These are phyloP conservation scores for Leptopilina drosophilae DNA, from an alignment of 2,888 invertebrate species.

Conservation along the genomic window DNA sequence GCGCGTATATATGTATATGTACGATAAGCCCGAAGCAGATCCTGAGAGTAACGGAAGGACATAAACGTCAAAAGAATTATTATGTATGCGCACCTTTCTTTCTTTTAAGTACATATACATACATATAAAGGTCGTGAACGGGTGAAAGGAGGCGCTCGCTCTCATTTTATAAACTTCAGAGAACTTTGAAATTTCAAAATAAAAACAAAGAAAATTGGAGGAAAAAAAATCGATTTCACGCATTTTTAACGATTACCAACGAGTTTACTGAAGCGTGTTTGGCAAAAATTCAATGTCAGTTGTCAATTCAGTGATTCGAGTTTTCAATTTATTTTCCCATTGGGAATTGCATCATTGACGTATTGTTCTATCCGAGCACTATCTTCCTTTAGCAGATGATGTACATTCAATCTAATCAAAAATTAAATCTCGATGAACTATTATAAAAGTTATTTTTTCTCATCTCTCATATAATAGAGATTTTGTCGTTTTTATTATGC, in stretches of 20 bases:
- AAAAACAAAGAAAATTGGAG: background rate
- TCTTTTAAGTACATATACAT: background rate
- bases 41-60: conserved; percentile 28
- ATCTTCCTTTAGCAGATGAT: conserved; percentile 20
- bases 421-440: conserved; percentile 5
- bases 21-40: conserved; percentile 25
- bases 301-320: conserved; percentile 14
- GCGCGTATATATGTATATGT: background rate
- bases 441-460: background rate
- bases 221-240: conserved; percentile 14
- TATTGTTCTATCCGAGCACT: background rate
- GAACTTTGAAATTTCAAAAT: background rate
- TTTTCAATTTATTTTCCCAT: background rate
- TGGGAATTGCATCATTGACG: background rate
- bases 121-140: conserved; percentile 41
- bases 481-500: too few species aligned
- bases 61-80: conserved; percentile 39
- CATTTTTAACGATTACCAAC: conserved; percentile 1
- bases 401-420: background rate
- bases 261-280: background rate
- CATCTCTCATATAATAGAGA: too few species aligned
- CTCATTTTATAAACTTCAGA: conserved; percentile 8
- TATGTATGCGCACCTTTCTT: conserved; percentile 39
- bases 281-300: conserved; percentile 14
- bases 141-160: conserved; percentile 35